These are phyloP conservation scores for Lycia hirtaria DNA, from an alignment of 2,888 invertebrate species.

Conservation along the genomic window DNA sequence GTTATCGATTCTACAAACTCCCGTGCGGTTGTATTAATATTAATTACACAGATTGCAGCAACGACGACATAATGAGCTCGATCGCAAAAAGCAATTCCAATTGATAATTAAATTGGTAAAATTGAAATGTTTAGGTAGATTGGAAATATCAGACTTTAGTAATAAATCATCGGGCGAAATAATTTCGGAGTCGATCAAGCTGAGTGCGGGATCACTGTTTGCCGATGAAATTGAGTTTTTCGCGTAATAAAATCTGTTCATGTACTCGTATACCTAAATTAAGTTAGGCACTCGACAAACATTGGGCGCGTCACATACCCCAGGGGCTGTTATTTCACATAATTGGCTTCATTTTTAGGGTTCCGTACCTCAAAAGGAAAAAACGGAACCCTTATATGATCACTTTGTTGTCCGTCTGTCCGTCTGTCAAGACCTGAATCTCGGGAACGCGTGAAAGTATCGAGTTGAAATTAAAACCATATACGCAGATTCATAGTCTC, in stretches of 20 bases:
- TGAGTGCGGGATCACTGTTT: conserved; percentile 56
- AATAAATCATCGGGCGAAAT: conserved; percentile 52
- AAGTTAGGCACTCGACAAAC: conserved; percentile 63
- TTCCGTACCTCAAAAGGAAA: too few relatives aligned
- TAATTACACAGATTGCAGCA: too few relatives aligned
- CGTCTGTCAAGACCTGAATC: too few relatives aligned
- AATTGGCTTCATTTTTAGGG: conserved; percentile 54
- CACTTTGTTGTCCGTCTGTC: too few relatives aligned
- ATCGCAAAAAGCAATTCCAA: too few relatives aligned
- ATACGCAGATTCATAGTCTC: too few relatives aligned
- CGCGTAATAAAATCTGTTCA: conserved; percentile 62
- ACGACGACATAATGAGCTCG: too few relatives aligned
- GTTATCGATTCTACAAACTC: too few relatives aligned
- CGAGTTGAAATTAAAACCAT: too few relatives aligned
- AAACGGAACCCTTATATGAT: too few relatives aligned
- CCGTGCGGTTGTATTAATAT: too few relatives aligned
- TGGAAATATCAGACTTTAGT: conserved; percentile 10
- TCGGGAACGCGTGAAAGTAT: too few relatives aligned
- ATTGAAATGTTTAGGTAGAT: conserved; percentile 6
- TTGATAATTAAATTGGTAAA: conserved; percentile 19
- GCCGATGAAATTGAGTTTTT: conserved; percentile 67
- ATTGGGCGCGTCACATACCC: conserved; percentile 49
- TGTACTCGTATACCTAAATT: conserved; percentile 70
- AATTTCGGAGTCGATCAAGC: conserved; percentile 47
- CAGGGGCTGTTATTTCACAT: conserved; percentile 53